phyloP scores from a whole-genome alignment of 1,140 invertebrate species.

The Chironomus tepperi region DNA sequence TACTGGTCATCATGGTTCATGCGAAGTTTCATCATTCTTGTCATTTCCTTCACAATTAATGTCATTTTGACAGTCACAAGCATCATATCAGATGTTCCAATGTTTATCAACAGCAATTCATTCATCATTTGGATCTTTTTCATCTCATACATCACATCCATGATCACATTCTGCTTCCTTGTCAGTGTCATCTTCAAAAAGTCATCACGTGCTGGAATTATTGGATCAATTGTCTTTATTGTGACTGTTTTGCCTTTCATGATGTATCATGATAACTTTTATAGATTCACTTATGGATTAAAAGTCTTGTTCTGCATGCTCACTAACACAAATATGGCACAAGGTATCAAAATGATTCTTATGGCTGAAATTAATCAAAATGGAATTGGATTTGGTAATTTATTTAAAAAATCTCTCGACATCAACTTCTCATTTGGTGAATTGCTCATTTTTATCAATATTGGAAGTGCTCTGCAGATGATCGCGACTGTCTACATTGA shows the following conservation, averaged over 20 bases:
- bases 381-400: slow-evolving; percentile 50
- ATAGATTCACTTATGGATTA: slow-evolving; percentile 38
- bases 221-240: slow-evolving; percentile 56
- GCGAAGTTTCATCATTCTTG: slow-evolving; percentile 57
- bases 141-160: slow-evolving; percentile 47
- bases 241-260: slow-evolving; percentile 56
- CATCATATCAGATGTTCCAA: slow-evolving; percentile 27
- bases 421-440: slow-evolving; percentile 57
- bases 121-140: slow-evolving; percentile 50
- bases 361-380: slow-evolving; percentile 42
- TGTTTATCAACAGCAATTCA: slow-evolving; percentile 49
- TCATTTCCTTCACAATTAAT: slow-evolving; percentile 48
- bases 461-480: slow-evolving; percentile 55
- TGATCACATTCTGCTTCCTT: slow-evolving; percentile 58
- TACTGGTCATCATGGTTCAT: slow-evolving; percentile 72
- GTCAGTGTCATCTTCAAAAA: slow-evolving; percentile 59
- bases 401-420: slow-evolving; percentile 52
- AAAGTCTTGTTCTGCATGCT: slow-evolving; percentile 50
- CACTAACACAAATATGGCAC: slow-evolving; percentile 62
- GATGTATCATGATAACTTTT: slow-evolving; percentile 51
- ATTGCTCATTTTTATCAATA: slow-evolving; percentile 50
- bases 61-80: slow-evolving; percentile 44
- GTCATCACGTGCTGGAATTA: slow-evolving; percentile 62
- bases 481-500: slow-evolving; percentile 58
- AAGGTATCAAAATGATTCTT: too few relatives aligned